Evolutionary conservation across 2,797 vertebrate species (phyloP).

Genomic region (Alca torda): DNA sequence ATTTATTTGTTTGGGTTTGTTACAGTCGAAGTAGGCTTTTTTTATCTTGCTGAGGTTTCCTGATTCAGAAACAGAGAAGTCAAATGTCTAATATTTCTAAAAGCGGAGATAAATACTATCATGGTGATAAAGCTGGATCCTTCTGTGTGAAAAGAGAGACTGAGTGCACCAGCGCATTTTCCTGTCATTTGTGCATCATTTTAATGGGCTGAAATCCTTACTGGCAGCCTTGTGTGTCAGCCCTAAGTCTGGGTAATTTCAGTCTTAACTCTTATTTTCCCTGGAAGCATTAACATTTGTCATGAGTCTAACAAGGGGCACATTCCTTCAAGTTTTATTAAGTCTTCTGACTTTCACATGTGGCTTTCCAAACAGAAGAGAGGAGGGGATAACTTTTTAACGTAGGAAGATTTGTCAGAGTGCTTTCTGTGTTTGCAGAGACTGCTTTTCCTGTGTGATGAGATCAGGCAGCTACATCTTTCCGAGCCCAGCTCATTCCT

Average conservation of each 20-base stretch:
- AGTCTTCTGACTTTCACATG: not conserved
- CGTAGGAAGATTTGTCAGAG: not conserved
- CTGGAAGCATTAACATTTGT: not conserved
- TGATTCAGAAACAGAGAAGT: not conserved
- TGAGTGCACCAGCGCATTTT: not conserved
- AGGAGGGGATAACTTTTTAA: not conserved
- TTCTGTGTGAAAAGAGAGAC: not conserved
- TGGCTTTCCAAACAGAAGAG: not conserved
- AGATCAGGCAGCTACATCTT: not conserved
- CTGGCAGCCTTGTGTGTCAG: not conserved
- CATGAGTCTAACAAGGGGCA: not conserved
- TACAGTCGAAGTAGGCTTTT: not conserved
- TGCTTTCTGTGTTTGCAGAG: not conserved
- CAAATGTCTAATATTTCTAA: not conserved
- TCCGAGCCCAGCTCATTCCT: not conserved
- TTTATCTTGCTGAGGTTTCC: not conserved
- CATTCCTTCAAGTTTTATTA: not conserved
- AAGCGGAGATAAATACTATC: not conserved
- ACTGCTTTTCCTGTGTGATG: not conserved
- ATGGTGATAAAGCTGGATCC: not conserved
- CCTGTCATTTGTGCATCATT: not conserved
- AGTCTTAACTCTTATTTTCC: not conserved
- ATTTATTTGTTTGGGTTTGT: not conserved
- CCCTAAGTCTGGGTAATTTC: not conserved
- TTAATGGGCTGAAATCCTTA: not conserved